Evolutionary conservation across 2,797 vertebrate genomes (phyloP), one percentile per base, ranked within the genome.

Genomic region (Clarias platycephalus): DNA sequence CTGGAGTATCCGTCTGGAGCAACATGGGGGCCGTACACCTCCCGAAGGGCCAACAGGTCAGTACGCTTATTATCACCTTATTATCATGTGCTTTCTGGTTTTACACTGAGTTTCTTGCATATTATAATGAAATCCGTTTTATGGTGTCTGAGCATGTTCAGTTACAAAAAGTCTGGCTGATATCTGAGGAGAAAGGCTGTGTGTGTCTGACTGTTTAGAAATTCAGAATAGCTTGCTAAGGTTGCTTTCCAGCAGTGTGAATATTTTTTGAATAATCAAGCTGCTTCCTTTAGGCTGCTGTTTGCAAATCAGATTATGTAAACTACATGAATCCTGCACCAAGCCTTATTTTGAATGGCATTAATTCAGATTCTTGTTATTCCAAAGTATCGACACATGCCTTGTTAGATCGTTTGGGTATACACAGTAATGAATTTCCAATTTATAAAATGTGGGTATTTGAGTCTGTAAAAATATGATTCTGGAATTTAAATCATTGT

Each of bases 1-100:
- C 86, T 96, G 83, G 96, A 96, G 90, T 96, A 96, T 91, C 94
- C 95, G n/a, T 90, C 94, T 71, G 95, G 95, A 22, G 92, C 94
- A 13, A 91, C 83, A 75, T 96, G 96, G 96, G 95, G 95, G 0
- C 89, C 82, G 2, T 95, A 95, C 63, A 94, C 93, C 0, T 95
- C 96, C 24, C 92, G 92, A 49, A 93, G 96, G 89, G 96, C 96
- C 70, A 96, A 96, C 91, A 95, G 96, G 96, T 96, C 64, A 57
- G 85, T 1, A 28, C 28, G 7, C 20, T 40, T 9, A 6, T n/a
- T 24, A 3, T 3, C 8, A 49, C 44, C 26, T 81, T 12, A 26
- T 80, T 31, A 1, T 31, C 37, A 12, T 62, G 40, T 63, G 24
- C 15, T 34, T 58, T 0, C 10, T 9, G 9, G 26, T 31, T 28